phyloP scores from a whole-genome alignment of 2,888 invertebrate species.

The Agrotis segetum region DNA sequence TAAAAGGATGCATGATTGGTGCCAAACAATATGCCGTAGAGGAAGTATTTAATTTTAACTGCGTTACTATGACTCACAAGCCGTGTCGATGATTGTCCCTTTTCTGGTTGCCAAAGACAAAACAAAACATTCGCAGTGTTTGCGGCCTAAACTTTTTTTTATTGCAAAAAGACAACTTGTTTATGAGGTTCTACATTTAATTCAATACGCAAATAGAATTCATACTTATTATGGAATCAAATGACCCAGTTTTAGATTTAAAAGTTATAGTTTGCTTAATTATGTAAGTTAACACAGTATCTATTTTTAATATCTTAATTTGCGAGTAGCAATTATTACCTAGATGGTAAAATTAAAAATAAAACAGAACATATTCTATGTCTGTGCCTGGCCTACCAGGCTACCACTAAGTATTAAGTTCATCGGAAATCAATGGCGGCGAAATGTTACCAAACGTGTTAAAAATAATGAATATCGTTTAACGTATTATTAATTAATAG shows the following conservation, averaged over 20 bases:
- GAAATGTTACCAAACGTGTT: slow-evolving; percentile 5
- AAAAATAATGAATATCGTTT: slow-evolving; percentile 24
- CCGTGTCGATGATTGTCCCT: slow-evolving; percentile 1
- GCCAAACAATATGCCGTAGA: slow-evolving; percentile 37
- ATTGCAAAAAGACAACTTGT: neutral
- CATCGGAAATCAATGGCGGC: neutral
- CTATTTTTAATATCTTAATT: slow-evolving; percentile 12
- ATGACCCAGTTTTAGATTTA: neutral
- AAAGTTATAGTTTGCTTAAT: too few relatives aligned
- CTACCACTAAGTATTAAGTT: neutral
- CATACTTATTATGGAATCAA: too few relatives aligned
- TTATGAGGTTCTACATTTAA: neutral
- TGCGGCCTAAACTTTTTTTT: slow-evolving; percentile 1
- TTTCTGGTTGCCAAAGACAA: neutral
- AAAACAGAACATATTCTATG: too few relatives aligned
- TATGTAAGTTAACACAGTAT: neutral
- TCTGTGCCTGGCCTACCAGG: too few relatives aligned
- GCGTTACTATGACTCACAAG: slow-evolving; percentile 39
- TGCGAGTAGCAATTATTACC: neutral
- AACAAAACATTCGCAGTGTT: slow-evolving; percentile 3
- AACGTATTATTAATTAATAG: slow-evolving; percentile 28
- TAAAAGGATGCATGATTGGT: slow-evolving; percentile 22
- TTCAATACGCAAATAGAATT: too few relatives aligned
- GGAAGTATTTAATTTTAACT: slow-evolving; percentile 50
- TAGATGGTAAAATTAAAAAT: neutral